phyloP scores from a whole-genome alignment of 2,113 vertebrate species.

The Odocoileus virginianus region DNA sequence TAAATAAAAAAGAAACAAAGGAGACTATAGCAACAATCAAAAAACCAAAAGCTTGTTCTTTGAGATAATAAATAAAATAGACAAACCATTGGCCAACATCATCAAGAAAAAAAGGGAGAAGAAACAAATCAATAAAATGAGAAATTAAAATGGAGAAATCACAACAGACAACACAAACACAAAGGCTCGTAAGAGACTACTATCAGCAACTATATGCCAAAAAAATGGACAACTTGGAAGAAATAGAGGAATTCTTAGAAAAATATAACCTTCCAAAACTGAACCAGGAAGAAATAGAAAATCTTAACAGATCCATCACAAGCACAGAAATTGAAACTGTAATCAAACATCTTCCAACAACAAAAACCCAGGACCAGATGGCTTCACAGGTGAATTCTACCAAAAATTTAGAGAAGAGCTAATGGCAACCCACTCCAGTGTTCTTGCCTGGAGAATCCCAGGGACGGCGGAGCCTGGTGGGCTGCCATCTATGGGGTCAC shows the following conservation, averaged over 20 bases:
- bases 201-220: not conserved
- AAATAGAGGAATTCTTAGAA: not conserved
- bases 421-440: not conserved
- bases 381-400: not conserved
- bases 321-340: not conserved
- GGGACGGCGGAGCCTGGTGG: rapidly evolving
- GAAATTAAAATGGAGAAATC: too few relatives aligned
- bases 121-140: too few relatives aligned
- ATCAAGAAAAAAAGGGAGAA: too few relatives aligned
- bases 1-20: too few relatives aligned
- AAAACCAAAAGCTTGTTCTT: too few relatives aligned
- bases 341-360: not conserved
- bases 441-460: too few relatives aligned
- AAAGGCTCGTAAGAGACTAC: not conserved
- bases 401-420: not conserved
- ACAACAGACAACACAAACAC: too few relatives aligned
- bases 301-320: not conserved
- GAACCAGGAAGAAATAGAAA: not conserved
- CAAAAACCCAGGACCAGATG: not conserved
- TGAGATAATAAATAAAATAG: too few relatives aligned
- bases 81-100: too few relatives aligned
- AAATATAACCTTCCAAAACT: not conserved
- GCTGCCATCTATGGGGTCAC: too few relatives aligned
- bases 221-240: not conserved
- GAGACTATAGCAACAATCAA: too few relatives aligned